Evolutionary conservation across 2,888 invertebrate species (phyloP), one percentile per base, ranked within the genome.

Genomic region (Platycheirus albimanus): DNA sequence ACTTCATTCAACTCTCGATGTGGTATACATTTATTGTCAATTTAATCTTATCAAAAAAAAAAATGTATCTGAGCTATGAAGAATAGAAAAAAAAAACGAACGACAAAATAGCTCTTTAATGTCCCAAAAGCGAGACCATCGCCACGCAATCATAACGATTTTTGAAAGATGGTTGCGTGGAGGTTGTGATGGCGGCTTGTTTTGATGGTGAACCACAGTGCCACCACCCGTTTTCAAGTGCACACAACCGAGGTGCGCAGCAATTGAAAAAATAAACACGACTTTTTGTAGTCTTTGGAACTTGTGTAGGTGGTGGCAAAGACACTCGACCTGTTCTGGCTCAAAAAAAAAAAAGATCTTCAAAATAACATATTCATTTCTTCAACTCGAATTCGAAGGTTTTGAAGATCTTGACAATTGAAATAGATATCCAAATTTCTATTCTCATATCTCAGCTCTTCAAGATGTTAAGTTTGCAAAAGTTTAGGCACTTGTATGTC

Each of bases 1-100:
- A 77, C 77, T 71, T 71, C 64, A 71, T 78, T 52, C 78, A 41
- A 17, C 58, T 36, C 71, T 72, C 56, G 56, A 52, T 30, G 61
- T 61, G 45, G 28, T 61, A 45, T 20, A 72, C 58, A 66, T n/a
- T n/a, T 61, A 76, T 81, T 71, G 80, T 81, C 76, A 81, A 71
- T 71, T 71, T 71, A 81, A 76, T 81, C 76, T 81, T 61, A 76
- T 80, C 75, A 80, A 51, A 38, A 58, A 56, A 20, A 24, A 10
- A 24, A 10, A 61, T 45, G 4, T 3, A 19, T 52, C 19, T 67
- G 58, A 38, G 58, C 71, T 33, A 66, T 72, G 61, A 61, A 72
- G 36, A 67, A 61, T 33, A 51, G 15, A 24, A 64, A 52, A 43
- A 45, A n/a, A 20, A 49, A 24, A 70, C 47, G 54, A 54, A 56